Evolutionary conservation across 1,140 invertebrate species (phyloP), one percentile per base, ranked within the genome.

Genomic region (Conopomorpha cramerella): DNA sequence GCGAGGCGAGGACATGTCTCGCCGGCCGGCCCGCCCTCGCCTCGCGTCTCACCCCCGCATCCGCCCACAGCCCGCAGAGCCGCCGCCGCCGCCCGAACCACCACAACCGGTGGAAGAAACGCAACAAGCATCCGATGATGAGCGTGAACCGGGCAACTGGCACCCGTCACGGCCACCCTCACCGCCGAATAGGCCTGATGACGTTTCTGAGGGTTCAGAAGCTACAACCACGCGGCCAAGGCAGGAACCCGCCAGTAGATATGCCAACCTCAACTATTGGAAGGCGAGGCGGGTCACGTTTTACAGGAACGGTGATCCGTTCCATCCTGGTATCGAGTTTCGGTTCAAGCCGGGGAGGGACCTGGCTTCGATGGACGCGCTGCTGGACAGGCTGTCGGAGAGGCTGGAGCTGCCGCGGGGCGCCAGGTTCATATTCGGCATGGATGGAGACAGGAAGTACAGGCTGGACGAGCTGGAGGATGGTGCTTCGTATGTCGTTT

Each of bases 231-330:
- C 63, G 32, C 64, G 64, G 0, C 38, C 37, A 30, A 49, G 58
- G 49, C 41, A 59, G 14, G 54, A 76, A 50, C 79, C 85, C 6
- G 59, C 79, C 6, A 80, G 82, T 40, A 80, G 86, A 38, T 91
- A 91, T 65, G 86, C 85, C 38, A 90, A 92, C 64, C 81, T 92
- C 23, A 90, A 88, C 27, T 92, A 91, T 52, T 94, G 91, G 90
- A 84, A 89, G 43, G 92, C 92, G 0, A 80, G 88, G 35, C 78
- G 92, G 14, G 90, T 96, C 23, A 88, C 89, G 1, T 96, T 97
- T 70, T 97, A 91, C 71, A 87, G 90, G 56, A 98, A 96, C 84
- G 94, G 94, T 2, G 93, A 96, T 67, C 89, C 89, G 0, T 93
- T 94, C 61, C 93, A 90, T 66, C 91, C 91, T 26, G 92, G 93